phyloP scores from a whole-genome alignment of 30 jellyfish, hydroid and myxozoan species.

The Hydractinia echinata region DNA sequence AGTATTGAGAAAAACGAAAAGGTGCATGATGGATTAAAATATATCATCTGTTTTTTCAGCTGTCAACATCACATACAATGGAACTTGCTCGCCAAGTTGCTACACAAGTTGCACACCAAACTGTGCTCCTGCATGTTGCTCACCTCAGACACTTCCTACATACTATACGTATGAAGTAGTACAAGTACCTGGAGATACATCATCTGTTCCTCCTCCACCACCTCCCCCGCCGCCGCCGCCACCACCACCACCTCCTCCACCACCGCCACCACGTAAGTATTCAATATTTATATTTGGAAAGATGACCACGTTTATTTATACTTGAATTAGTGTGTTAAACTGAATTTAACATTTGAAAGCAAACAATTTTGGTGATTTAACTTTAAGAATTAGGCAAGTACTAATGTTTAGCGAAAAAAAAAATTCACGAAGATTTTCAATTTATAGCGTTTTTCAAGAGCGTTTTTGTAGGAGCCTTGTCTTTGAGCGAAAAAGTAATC shows the following conservation, averaged over 20 bases:
- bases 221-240: constrained; percentile 89
- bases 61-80: constrained; percentile 72
- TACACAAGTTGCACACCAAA: constrained; percentile 75
- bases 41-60: constrained; percentile 29
- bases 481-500: no score
- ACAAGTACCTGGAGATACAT: constrained; percentile 44
- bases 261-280: constrained; percentile 52
- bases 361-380: no score
- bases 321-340: no score
- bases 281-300: no score
- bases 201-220: constrained; percentile 50
- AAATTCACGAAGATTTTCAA: no score
- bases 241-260: constrained; percentile 96
- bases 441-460: no score
- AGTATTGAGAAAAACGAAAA: no score
- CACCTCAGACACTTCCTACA: constrained; percentile 80
- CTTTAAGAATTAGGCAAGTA: constrained; percentile 10
- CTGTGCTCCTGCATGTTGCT: constrained; percentile 90
- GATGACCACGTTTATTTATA: no score
- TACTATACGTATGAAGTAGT: constrained; percentile 70
- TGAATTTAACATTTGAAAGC: no score
- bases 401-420: no score
- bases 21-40: no score
- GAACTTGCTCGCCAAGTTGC: constrained; percentile 80
- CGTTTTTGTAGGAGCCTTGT: no score